Base-by-base conservation (phyloP, 2,888 invertebrate species). In the Lasiommata megera region DNA sequence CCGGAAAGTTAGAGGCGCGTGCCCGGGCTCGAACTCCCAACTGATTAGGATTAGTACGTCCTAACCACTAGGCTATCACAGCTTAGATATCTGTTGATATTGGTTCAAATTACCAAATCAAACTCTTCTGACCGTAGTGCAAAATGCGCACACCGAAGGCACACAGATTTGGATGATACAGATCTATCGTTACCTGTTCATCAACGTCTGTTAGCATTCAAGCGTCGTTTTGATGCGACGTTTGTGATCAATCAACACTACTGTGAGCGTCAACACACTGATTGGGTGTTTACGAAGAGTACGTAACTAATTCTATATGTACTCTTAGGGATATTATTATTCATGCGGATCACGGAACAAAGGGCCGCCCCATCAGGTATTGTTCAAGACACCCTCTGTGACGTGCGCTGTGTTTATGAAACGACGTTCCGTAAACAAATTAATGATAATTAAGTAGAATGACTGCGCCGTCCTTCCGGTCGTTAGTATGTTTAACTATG, bases 241-340 rank as follows among this genome's bases (percentile, higher is more conserved):
- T 67, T 62, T 64, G 67, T 65, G 63, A 67, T 67, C 64, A 69
- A 62, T 67, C 64, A 70, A 67, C 63, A 62, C 61, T 40, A 67
- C 62, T 69, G 64, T 67, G 69, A 68, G 63, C 37, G 74, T 73
- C 71, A 73, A 76, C 74, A 74, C 52, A 36, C 69, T 76, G 77
- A 79, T 77, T 76, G 74, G 67, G 50, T 72, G 74, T 71, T 72
- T 70, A 64, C 70, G 58, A 65, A 68, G 68, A 69, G 61, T 59
- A 61, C 46, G 61, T 56, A 62, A 37, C 55, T 60, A 66, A 65
- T 68, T 64, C 65, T 51, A 16, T 60, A 62, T 64, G 58, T 68
- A 58, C 64, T 63, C 60, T 65, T 55, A 48, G 52, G 48, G 56
- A 44, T 36, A 57, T 61, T 63, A 60, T 43, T 62, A 60, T 43